A percentile compares a stretch with the other conserved stretches of the same genome.
Conservation (phyloP, 2,797 vertebrate species). For the Trachops cirrhosus region DNA sequence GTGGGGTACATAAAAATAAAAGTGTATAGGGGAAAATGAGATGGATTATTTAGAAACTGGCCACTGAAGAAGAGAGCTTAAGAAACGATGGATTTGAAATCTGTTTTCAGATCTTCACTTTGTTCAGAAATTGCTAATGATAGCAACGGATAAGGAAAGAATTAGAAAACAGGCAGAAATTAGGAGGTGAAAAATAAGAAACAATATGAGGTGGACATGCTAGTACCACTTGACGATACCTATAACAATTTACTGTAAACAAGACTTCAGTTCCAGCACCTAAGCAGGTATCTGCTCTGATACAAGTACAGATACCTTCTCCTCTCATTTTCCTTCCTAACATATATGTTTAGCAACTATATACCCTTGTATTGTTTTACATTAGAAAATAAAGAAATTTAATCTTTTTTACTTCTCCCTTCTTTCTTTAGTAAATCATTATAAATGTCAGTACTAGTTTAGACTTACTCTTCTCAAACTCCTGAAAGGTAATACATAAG, state of each 20-base stretch:
- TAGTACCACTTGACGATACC: neutral
- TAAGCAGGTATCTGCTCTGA: slow-evolving; percentile 8
- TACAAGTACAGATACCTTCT: neutral
- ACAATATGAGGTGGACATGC: neutral
- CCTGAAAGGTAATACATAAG: slow-evolving; percentile 31
- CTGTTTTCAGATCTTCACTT: slow-evolving; percentile 1
- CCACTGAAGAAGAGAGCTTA: slow-evolving; percentile 1
- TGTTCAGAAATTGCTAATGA: neutral
- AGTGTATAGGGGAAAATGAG: neutral
- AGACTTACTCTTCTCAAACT: slow-evolving; percentile 69
- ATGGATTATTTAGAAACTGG: slow-evolving; percentile 26
- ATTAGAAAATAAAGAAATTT: slow-evolving; percentile 20
- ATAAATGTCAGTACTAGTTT: slow-evolving; percentile 41
- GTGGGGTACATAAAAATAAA: slow-evolving; percentile 28
- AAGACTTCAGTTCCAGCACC: neutral
- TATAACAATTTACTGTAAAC: neutral
- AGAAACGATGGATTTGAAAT: slow-evolving; percentile 15
- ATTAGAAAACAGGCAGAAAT: neutral
- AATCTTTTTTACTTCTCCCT: neutral
- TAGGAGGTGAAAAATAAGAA: neutral
- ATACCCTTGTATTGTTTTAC: neutral
- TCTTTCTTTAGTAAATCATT: slow-evolving; percentile 36
- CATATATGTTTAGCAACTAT: neutral
- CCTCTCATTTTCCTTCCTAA: slow-evolving; percentile 19
- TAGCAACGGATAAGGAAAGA: neutral